Evolutionary conservation across 2,797 vertebrate genomes (phyloP), one percentile per base, ranked within the genome.

Genomic region (Gymnoscopelus microlampas): DNA sequence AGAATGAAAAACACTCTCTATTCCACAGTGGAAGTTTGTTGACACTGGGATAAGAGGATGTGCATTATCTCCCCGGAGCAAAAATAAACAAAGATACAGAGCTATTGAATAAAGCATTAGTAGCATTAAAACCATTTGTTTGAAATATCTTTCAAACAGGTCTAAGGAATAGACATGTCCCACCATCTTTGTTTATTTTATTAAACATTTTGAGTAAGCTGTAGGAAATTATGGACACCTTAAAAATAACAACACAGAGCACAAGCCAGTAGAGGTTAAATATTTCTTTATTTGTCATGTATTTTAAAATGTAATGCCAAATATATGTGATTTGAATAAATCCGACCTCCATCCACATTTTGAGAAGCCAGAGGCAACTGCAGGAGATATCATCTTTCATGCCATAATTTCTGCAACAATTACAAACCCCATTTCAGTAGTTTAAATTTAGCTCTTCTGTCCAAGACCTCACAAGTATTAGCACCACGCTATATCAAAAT

Each of bases 1-100:
- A 60, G 70, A 87, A 74, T 77, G 54, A 84, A 79, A 58, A 79
- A 12, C 32, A 47, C 53, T 64, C n/a, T n/a, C 19, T 61, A 24
- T 66, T 55, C 53, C 44, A 56, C 59, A 74, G 66, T 72, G 62
- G 64, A 80, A 73, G 50, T 66, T 72, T 79, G 76, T 77, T 87
- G 84, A 88, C 68, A 69, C 49, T 66, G 63, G 76, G 48, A 78
- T 74, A 63, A 81, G 66, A 79, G 49, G 71, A 61, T 3, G 76
- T 13, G 47, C 73, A 66, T 79, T 75, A 80, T 73, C 63, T 76
- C 55, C 67, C 81, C 35, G 57, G 59, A 72, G 63, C 71, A 73
- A 84, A 87, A 85, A 84, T 74, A 87, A 87, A 86, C 76, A 84
- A 80, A 84, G 67, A 60, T 63, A 77, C 60, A 77, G 78, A 84